These are phyloP conservation scores for Pogonus chalceus DNA, from an alignment of 1,140 invertebrate genomes.

Conservation along the genomic window DNA sequence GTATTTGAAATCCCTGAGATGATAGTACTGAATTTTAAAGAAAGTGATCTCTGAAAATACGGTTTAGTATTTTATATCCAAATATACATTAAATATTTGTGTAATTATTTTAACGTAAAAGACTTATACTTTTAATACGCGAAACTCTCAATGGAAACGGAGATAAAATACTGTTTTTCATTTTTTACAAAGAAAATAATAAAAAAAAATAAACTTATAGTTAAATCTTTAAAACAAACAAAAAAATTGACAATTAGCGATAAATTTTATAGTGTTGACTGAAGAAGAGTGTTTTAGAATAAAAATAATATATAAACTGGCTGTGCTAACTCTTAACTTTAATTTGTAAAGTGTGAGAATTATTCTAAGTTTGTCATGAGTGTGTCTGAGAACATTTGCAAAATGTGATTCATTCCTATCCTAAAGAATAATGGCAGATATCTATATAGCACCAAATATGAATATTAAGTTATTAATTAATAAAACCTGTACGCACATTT, in stretches of 20 bases:
- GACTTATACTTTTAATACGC: neutral
- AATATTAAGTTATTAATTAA: neutral
- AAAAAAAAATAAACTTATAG: neutral
- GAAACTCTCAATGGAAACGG: neutral
- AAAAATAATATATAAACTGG: neutral
- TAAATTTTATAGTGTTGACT: slow-evolving; percentile 7
- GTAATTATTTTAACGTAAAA: neutral
- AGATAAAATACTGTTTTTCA: neutral
- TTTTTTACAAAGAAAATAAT: neutral
- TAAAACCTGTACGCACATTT: neutral
- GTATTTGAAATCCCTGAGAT: neutral
- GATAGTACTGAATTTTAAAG: neutral
- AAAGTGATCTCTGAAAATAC: slow-evolving; percentile 6
- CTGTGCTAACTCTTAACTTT: slow-evolving; percentile 2
- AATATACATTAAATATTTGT: slow-evolving; percentile 4
- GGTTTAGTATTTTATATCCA: slow-evolving; percentile 5
- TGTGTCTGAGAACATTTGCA: neutral
- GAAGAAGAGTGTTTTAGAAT: slow-evolving; percentile 3
- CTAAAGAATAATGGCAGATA: slow-evolving; percentile 3
- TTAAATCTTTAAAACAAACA: neutral
- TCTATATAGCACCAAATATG: slow-evolving; percentile 2
- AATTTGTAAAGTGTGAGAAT: neutral
- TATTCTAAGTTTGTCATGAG: neutral
- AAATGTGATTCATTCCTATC: slow-evolving; percentile 2
- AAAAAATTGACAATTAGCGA: slow-evolving; percentile 3